Evolutionary conservation across 1,140 invertebrate species (phyloP), one percentile per base, ranked within the genome.

Genomic region (Maniola jurtina): DNA sequence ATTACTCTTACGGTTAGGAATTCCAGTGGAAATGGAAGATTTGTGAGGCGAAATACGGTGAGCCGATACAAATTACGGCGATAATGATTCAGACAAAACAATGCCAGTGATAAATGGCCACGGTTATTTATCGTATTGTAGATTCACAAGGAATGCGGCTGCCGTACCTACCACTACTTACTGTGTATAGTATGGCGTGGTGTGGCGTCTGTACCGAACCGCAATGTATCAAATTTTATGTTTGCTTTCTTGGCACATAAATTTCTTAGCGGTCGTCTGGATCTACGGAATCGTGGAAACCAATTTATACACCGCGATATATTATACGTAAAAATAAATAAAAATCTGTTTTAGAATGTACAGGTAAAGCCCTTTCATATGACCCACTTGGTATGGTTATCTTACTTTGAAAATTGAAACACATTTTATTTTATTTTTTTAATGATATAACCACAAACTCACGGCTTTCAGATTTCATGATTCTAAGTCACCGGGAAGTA

Each of bases 41-140:
- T 81, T 76, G 76, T 77, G 75, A 73, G 64, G 57, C 64, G 65
- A 68, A 65, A 77, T 66, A 74, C 64, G 59, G 68, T 70, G 73
- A 68, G 50, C 58, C 66, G 74, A 72, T 77, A 77, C 75, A 79
- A 77, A 79, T 79, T 79, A 73, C 70, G 35, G 33, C 58, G 77
- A 75, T 76, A 79, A 76, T 75, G 69, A 72, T 71, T 71, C 66
- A 65, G 69, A 77, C 75, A 75, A 79, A 77, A 79, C 75, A 79
- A 79, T 79, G 67, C 68, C 42, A 54, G 50, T 76, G 77, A 77
- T 79, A 76, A 77, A 79, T 75, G 70, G 68, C 38, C 61, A 52
- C 59, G 64, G 73, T 71, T 72, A 70, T 68, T 76, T 70, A 66
- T 70, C 67, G 67, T 72, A 71, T 66, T 72, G 77, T 77, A 63